Percentiles rank a stretch among this genome's conserved stretches.
Evolutionary conservation across 2,888 invertebrate genomes (phyloP).

Genomic region (Pyrocoelia pectoralis): DNA sequence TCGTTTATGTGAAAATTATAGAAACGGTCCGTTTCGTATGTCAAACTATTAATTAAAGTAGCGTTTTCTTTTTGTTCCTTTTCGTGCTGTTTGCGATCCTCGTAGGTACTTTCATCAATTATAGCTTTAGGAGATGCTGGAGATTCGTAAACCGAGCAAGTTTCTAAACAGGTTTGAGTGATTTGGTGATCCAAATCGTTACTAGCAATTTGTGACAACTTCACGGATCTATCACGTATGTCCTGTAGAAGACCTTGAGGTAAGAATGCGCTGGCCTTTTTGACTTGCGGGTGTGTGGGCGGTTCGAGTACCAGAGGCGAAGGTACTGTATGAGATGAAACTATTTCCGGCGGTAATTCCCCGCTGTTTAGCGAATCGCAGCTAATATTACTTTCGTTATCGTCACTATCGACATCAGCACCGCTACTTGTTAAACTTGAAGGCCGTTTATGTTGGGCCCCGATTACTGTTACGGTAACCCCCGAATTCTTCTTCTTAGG

Average conservation of each 20-base stretch:
- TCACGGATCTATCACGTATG: constrained; percentile 71
- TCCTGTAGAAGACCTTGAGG: constrained; percentile 74
- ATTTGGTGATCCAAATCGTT: constrained; percentile 12
- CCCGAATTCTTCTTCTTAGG: constrained; percentile 68
- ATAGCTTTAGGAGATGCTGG: constrained; percentile 53
- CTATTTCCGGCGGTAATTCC: constrained; percentile 60
- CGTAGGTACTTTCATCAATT: constrained; percentile 72
- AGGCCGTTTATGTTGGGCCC: constrained; percentile 63
- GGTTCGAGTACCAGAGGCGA: constrained; percentile 23
- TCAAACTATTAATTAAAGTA: constrained; percentile 62
- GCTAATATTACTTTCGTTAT: constrained; percentile 77
- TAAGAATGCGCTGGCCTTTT: constrained; percentile 62
- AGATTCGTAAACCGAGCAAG: constrained; percentile 10
- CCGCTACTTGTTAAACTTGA: constrained; percentile 70
- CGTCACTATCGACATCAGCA: constrained; percentile 73
- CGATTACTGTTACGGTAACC: constrained; percentile 67
- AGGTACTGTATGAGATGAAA: constrained; percentile 39
- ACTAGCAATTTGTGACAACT: constrained; percentile 55
- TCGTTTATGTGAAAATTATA: constrained; percentile 87
- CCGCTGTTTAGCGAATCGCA: constrained; percentile 83
- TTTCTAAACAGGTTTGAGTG: constrained; percentile 12
- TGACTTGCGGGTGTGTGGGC: constrained; percentile 54
- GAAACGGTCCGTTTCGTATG: constrained; percentile 80
- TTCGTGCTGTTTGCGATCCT: constrained; percentile 67
- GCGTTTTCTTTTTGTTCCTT: constrained; percentile 57